Evolutionary conservation across 1,140 invertebrate genomes (phyloP).

Genomic region (Heliconius hewitsoni): DNA sequence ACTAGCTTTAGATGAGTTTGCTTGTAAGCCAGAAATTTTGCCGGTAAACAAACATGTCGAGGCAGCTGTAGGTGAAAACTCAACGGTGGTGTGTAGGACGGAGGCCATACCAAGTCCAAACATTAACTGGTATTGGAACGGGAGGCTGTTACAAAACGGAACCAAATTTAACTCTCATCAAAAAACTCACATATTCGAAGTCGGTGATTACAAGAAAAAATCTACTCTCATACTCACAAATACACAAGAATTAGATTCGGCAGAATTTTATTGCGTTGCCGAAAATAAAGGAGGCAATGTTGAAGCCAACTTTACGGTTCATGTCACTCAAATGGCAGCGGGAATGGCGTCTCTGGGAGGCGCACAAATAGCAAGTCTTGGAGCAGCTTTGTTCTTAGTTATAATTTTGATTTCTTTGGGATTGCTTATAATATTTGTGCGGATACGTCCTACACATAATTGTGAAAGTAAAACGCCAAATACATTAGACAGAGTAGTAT

Average conservation of each 20-base stretch:
- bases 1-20: conserved; percentile 90
- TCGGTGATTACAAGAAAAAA: conserved; percentile 87
- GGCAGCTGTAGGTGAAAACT: conserved; percentile 90
- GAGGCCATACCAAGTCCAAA: conserved; percentile 90
- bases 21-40: conserved; percentile 91
- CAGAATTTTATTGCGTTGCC: conserved; percentile 94
- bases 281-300: conserved; percentile 95
- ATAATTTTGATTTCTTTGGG: conserved; percentile 89
- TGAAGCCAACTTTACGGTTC: conserved; percentile 94
- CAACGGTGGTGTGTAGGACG: conserved; percentile 90
- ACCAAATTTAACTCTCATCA: conserved; percentile 90
- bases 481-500: conserved; percentile 86
- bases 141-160: conserved; percentile 89
- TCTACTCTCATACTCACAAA: conserved; percentile 92
- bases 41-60: conserved; percentile 89
- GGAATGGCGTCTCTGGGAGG: conserved; percentile 90
- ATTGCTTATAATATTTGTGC: conserved; percentile 87
- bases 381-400: conserved; percentile 89
- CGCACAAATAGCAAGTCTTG: conserved; percentile 92
- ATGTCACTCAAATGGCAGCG: conserved; percentile 88
- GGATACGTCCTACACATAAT: conserved; percentile 85
- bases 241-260: conserved; percentile 92
- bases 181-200: conserved; percentile 90
- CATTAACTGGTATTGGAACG: conserved; percentile 94
- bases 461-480: conserved; percentile 89